A percentile compares a stretch with the other conserved stretches of the same genome.
phyloP scores from a whole-genome alignment of 2,888 invertebrate species.

The Megamerina dolium region DNA sequence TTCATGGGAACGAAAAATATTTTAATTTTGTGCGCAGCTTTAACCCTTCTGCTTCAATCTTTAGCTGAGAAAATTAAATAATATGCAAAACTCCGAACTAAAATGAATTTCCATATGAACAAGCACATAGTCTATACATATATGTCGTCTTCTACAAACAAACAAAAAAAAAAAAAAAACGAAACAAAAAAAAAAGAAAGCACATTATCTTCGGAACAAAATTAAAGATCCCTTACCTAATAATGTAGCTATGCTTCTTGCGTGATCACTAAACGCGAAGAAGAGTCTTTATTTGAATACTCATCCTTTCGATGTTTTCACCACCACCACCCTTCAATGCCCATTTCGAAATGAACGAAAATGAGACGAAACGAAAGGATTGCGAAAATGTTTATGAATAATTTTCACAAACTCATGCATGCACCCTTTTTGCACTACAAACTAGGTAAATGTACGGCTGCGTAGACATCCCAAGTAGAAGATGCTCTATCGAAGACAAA shows the following conservation, averaged over 20 bases:
- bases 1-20: slow-evolving; percentile 44
- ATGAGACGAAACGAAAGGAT: slow-evolving; percentile 19
- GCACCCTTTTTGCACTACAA: not conserved
- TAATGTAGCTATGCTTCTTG: no score
- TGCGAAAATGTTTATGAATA: slow-evolving; percentile 35
- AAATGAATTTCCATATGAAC: no score
- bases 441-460: no score
- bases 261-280: no score
- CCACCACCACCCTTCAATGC: slow-evolving; percentile 8
- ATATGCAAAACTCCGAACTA: slow-evolving; percentile 34
- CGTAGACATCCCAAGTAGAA: slow-evolving; percentile 10
- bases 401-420: slow-evolving; percentile 39
- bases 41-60: slow-evolving; percentile 24
- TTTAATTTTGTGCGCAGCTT: no score
- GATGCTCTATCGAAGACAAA: slow-evolving; percentile 36
- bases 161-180: no score
- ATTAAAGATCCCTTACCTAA: no score
- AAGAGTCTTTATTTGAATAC: slow-evolving; percentile 43
- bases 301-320: slow-evolving; percentile 30
- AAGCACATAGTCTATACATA: slow-evolving; percentile 27
- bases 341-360: no score
- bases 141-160: slow-evolving; percentile 36
- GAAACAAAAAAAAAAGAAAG: no score
- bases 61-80: slow-evolving; percentile 40
- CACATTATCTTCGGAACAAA: slow-evolving; percentile 25